phyloP scores from a whole-genome alignment of 2,888 invertebrate species.

The Drosophila mayaguana region DNA sequence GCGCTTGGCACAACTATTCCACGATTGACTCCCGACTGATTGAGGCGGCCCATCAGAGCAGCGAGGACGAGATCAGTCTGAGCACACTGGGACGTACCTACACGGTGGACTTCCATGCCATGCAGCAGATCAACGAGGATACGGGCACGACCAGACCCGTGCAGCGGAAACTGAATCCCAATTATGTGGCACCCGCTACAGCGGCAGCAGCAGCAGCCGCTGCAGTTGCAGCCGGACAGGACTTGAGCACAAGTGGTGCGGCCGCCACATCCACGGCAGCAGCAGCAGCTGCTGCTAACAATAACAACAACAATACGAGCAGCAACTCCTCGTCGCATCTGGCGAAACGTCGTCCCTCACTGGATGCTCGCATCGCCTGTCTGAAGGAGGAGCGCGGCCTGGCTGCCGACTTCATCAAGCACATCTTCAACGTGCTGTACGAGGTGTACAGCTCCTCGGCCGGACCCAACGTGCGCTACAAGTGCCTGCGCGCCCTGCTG shows the following conservation, averaged over 20 bases:
- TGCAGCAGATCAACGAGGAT: conserved; percentile 99
- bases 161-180: conserved; percentile 91
- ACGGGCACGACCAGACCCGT: conserved; percentile 97
- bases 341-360: conserved; percentile 78
- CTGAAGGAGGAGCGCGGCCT: conserved; percentile 90
- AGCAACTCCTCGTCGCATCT: conserved; percentile 16
- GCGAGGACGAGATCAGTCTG: conserved; percentile 97
- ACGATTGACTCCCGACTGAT: conserved; percentile 96
- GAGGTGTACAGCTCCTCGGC: conserved; percentile 99
- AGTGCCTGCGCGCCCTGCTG: conserved; percentile 97
- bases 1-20: conserved; percentile 96
- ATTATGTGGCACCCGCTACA: conserved; percentile 85
- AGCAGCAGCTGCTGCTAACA: conserved; percentile 30
- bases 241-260: conserved; percentile 57
- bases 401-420: conserved; percentile 90
- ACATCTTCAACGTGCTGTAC: conserved; percentile 96
- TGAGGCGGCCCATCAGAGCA: conserved; percentile 96
- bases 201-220: conserved; percentile 52
- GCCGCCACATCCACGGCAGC: conserved; percentile 53
- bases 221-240: conserved; percentile 55
- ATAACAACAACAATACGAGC: conserved; percentile 22
- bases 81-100: conserved; percentile 97
- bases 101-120: conserved; percentile 97
- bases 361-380: conserved; percentile 89
- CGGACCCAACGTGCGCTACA: conserved; percentile 98